Evolutionary conservation across 2,888 invertebrate genomes (phyloP), one percentile per base, ranked within the genome.

Genomic region (Plebejus argus): DNA sequence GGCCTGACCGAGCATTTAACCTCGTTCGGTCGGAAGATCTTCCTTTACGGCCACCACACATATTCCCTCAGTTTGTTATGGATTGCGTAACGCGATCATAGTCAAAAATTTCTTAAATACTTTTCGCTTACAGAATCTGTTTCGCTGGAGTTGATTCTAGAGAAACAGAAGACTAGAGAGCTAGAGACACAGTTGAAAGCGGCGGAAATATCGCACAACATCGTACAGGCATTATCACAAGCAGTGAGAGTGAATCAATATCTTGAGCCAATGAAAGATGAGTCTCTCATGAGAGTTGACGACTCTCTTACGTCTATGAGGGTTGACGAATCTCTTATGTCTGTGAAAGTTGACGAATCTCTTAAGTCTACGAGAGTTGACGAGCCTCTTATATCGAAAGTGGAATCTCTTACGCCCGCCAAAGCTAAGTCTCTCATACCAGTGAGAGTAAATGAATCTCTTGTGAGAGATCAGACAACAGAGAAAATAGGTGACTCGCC

Each of bases 81-180:
- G 45, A 45, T 45, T 45, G 45, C 12, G 45, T 45, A 45, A 45
- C 10, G 45, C 10, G 10, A 45, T 12, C 10, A 39, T 10, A 10
- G 0, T 2, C 10, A 10, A 45, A 45, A 8, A 10, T 8, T 10
- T 45, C 12, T 45, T 45, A 12, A 45, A 45, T 12, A 45, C 23
- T 61, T 61, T 61, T 61, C 5, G 61, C 28, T 83, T 82, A 0
- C 83, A 92, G 92, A 82, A 76, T 87, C 90, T 3, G 79, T 92
- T 5, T 79, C 83, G 23, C 81, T 85, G 45, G 84, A 89, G 77
- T 80, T 92, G 49, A 78, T 85, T 0, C 83, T 90, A 15, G 91
- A 92, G 76, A 88, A 82, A 76, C 82, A 86, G 7, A 89, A 86
- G 61, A 87, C 89, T 12, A 80, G 82, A 0, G 91, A 92, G 78